Evolutionary conservation across 1,140 invertebrate species (phyloP).

Genomic region (Mercenaria mercenaria): DNA sequence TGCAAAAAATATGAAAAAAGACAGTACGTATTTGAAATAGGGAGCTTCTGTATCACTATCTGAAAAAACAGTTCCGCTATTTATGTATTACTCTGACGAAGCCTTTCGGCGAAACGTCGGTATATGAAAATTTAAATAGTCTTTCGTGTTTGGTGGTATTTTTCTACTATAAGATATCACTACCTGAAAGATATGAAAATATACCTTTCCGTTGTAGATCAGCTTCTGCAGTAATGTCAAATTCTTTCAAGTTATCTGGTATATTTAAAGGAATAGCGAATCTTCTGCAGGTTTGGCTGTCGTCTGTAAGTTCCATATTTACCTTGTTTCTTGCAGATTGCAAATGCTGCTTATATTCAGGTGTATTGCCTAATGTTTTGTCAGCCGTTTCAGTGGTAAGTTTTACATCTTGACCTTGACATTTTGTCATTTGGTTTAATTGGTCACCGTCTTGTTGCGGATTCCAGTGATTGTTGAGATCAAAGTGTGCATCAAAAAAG

Average conservation of each 20-base stretch:
- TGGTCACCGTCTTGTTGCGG: too few relatives aligned
- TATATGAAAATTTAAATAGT: too few relatives aligned
- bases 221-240: too few relatives aligned
- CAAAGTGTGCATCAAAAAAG: neutral
- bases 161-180: too few relatives aligned
- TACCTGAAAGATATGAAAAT: too few relatives aligned
- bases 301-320: neutral
- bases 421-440: neutral
- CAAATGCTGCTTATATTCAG: neutral
- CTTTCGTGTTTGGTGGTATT: too few relatives aligned
- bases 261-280: too few relatives aligned
- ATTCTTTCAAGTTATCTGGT: neutral
- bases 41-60: neutral
- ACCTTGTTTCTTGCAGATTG: neutral
- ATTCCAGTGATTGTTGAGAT: neutral
- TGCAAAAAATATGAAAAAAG: too few relatives aligned
- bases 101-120: too few relatives aligned
- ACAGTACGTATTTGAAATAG: too few relatives aligned
- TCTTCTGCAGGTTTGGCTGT: neutral
- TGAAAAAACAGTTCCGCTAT: too few relatives aligned
- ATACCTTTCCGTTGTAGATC: neutral
- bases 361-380: neutral
- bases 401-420: neutral
- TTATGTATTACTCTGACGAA: too few relatives aligned
- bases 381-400: neutral